A percentile compares a stretch with the other conserved stretches of the same genome.
Evolutionary conservation across 1,140 invertebrate genomes (phyloP).

Genomic region (Scaptodrosophila lebanonensis): DNA sequence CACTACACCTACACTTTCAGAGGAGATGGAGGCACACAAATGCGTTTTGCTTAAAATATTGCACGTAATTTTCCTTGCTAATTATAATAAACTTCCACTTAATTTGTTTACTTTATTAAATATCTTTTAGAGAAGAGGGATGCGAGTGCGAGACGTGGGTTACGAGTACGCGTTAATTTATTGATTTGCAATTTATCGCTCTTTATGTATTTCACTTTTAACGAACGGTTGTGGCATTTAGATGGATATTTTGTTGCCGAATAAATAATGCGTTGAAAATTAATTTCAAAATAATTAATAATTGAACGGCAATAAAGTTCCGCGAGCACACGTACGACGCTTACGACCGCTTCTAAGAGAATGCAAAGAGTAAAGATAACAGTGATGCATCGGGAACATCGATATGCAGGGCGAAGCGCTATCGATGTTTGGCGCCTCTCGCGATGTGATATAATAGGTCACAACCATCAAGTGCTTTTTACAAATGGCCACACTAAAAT

Average conservation of each 20-base stretch:
- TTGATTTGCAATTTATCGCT: conserved; percentile 26
- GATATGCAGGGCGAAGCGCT: no score
- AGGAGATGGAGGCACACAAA: conserved; percentile 28
- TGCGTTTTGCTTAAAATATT: conserved; percentile 22
- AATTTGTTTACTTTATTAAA: conserved; percentile 34
- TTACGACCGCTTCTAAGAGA: background rate
- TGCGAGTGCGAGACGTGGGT: no score
- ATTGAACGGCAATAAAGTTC: conserved; percentile 24
- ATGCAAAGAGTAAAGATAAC: no score
- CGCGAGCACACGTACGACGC: conserved; percentile 30
- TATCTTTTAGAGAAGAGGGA: no score
- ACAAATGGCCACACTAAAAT: no score
- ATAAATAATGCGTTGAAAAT: conserved; percentile 29
- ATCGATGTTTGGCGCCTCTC: no score
- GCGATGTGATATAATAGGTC: no score
- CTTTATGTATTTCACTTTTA: conserved; percentile 31
- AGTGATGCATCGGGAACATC: no score
- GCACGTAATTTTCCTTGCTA: conserved; percentile 34
- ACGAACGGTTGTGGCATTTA: conserved; percentile 19
- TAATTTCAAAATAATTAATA: conserved; percentile 36
- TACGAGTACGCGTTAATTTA: no score
- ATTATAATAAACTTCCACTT: conserved; percentile 18
- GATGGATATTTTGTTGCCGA: conserved; percentile 27
- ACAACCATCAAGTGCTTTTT: no score
- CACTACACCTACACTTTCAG: conserved; percentile 66